Conservation (phyloP, 1,140 invertebrate species). For the Pollicipes pollicipes region DNA sequence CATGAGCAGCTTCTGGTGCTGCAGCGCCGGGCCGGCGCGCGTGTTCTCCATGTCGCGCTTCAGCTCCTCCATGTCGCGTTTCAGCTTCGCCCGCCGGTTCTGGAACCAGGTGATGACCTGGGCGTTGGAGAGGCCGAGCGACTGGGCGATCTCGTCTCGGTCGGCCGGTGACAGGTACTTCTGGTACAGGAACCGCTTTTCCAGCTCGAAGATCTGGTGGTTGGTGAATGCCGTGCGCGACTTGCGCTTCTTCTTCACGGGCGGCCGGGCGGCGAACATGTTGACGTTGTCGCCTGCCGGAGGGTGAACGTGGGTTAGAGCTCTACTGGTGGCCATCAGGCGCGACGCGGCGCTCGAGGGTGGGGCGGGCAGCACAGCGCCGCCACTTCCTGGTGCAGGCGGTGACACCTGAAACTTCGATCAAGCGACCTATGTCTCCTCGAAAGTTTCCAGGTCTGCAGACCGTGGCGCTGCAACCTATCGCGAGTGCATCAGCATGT, state of each 20-base stretch:
- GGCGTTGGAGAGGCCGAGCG: constrained; percentile 80
- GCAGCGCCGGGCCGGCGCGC: background rate
- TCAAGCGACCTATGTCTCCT: too few species aligned
- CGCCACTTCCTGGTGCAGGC: too few species aligned
- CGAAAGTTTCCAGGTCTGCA: too few species aligned
- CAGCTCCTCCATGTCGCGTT: constrained; percentile 91
- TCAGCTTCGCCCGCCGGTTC: constrained; percentile 87
- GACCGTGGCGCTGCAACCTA: too few species aligned
- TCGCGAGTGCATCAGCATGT: too few species aligned
- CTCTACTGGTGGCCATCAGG: too few species aligned
- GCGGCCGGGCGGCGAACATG: background rate
- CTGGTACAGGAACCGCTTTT: constrained; percentile 90
- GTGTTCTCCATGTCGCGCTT: constrained; percentile 92
- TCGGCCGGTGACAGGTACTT: constrained; percentile 94
- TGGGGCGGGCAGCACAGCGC: too few species aligned
- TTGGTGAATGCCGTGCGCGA: constrained; percentile 95
- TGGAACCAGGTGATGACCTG: constrained; percentile 99
- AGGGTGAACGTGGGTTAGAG: too few species aligned
- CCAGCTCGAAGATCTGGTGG: constrained; percentile 93
- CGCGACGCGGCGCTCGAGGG: too few species aligned
- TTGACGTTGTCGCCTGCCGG: background rate
- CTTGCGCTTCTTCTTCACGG: constrained; percentile 81
- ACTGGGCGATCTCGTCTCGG: constrained; percentile 84
- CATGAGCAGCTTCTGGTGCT: constrained; percentile 5
- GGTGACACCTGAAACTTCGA: too few species aligned